Evolutionary conservation across 2,797 vertebrate species (phyloP).

Genomic region (Gobio occitaniae): DNA sequence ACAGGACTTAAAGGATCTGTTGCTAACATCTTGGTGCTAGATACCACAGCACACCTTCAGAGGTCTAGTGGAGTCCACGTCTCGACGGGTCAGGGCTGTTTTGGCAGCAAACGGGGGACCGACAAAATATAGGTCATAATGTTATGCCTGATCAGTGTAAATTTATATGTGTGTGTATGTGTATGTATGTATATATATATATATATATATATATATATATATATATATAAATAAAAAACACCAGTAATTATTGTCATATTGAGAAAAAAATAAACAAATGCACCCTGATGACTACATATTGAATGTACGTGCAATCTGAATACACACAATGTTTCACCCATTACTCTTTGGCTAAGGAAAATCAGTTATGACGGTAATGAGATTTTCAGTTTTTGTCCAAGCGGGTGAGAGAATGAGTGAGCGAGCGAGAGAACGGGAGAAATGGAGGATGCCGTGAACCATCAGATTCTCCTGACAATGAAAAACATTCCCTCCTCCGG

Average conservation of each 20-base stretch:
- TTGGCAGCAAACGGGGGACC: too few species aligned
- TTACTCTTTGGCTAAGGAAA: slow-evolving; percentile 65
- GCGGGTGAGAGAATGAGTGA: slow-evolving; percentile 11
- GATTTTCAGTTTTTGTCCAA: slow-evolving; percentile 68
- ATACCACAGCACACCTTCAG: too few species aligned
- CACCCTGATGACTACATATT: slow-evolving; percentile 37
- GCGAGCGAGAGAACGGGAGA: slow-evolving; percentile 69
- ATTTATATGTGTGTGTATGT: too few species aligned
- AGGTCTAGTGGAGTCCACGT: too few species aligned
- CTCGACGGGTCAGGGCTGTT: too few species aligned
- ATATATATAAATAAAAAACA: neutral
- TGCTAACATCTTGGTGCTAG: too few species aligned
- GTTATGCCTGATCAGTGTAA: too few species aligned
- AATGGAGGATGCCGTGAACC: slow-evolving; percentile 73
- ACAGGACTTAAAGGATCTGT: too few species aligned
- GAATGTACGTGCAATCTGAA: slow-evolving; percentile 13
- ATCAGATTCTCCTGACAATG: slow-evolving; percentile 80
- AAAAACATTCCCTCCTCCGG: slow-evolving; percentile 76
- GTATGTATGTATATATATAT: too few species aligned
- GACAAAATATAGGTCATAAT: too few species aligned
- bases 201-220: too few species aligned
- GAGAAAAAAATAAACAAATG: neutral
- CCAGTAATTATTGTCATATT: neutral
- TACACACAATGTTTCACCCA: slow-evolving; percentile 61
- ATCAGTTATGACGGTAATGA: slow-evolving; percentile 77